Evolutionary conservation across 1,140 invertebrate species (phyloP).

Genomic region (Formica exsecta): DNA sequence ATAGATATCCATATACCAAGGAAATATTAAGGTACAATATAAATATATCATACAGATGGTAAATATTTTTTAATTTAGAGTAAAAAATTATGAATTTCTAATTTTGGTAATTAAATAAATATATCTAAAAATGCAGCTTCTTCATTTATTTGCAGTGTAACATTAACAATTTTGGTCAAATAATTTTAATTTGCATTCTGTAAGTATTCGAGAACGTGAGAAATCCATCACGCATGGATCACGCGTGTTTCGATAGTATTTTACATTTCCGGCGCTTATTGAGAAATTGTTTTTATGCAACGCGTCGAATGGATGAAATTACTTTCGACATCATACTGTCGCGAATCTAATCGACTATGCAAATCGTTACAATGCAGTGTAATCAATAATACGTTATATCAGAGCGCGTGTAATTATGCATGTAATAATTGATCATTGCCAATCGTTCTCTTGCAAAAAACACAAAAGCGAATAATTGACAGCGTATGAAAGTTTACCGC

Average conservation of each 20-base stretch:
- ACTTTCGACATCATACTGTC: constrained; percentile 5
- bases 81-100: not conserved
- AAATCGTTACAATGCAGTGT: not conserved
- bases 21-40: not conserved
- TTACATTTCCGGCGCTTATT: constrained; percentile 4
- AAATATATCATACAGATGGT: too few species aligned
- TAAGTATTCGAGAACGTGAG: too few species aligned
- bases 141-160: too few species aligned
- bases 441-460: constrained; percentile 19
- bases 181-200: too few species aligned
- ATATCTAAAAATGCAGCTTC: too few species aligned
- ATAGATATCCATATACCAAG: not conserved
- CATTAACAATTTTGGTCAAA: too few species aligned
- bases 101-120: too few species aligned
- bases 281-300: constrained; percentile 43
- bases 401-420: constrained; percentile 30
- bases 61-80: not conserved
- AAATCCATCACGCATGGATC: not conserved
- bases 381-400: not conserved
- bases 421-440: constrained; percentile 26
- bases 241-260: not conserved
- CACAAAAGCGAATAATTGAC: not conserved
- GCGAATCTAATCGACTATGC: constrained; percentile 22
- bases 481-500: not conserved
- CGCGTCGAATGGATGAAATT: constrained; percentile 26